Conservation (phyloP, 2,888 invertebrate species). For the Tiliacea aurago region DNA sequence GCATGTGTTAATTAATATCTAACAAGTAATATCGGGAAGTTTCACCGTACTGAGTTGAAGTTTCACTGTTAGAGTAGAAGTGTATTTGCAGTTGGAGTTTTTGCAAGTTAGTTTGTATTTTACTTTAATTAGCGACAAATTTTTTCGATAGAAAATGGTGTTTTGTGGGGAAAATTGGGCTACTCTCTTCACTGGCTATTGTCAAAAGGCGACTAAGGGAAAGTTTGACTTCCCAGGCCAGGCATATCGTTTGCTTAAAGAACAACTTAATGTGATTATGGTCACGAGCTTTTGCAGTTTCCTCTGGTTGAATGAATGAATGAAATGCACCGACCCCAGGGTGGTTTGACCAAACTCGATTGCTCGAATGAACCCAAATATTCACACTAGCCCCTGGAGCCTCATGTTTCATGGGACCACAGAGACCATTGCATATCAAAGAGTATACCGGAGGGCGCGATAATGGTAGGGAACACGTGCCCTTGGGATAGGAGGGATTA, state of each 20-base stretch:
- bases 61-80: constrained; percentile 49
- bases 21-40: constrained; percentile 72
- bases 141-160: background rate
- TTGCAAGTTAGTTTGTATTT: background rate
- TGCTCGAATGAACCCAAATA: too few relatives aligned
- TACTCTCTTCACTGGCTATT: background rate
- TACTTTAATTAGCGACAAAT: background rate
- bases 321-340: too few relatives aligned
- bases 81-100: constrained; percentile 23
- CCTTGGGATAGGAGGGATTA: too few relatives aligned
- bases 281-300: background rate
- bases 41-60: constrained; percentile 50
- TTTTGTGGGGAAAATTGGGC: background rate
- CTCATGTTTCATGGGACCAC: too few relatives aligned
- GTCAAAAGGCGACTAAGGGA: background rate
- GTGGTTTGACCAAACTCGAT: too few relatives aligned
- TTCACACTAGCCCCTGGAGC: too few relatives aligned
- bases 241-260: background rate
- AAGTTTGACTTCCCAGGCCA: background rate
- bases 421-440: too few relatives aligned
- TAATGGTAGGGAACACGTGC: too few relatives aligned
- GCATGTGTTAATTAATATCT: constrained; percentile 86
- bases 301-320: too few relatives aligned
- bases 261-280: background rate
- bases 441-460: too few relatives aligned